Conservation (phyloP, 1,140 invertebrate genomes). For the Cotesia typhae region DNA sequence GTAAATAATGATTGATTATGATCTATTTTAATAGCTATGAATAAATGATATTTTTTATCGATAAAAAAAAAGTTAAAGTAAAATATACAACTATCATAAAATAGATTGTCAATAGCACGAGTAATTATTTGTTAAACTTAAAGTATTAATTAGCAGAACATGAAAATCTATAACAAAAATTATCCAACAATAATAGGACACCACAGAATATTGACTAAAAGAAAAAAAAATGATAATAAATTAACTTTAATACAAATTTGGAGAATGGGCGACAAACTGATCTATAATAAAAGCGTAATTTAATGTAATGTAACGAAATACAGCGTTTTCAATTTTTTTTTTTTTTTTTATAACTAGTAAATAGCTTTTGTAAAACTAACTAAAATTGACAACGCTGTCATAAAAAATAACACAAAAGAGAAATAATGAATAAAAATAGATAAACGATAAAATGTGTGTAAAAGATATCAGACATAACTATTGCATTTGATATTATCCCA, state of each 20-base stretch:
- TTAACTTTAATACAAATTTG: too few relatives aligned
- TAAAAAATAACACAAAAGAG: conserved; percentile 6
- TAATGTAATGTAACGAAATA: too few relatives aligned
- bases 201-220: background rate
- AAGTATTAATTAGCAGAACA: background rate
- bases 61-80: too few relatives aligned
- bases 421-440: conserved; percentile 25
- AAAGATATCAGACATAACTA: conserved; percentile 32
- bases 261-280: too few relatives aligned
- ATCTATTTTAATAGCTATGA: too few relatives aligned
- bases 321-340: background rate
- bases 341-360: background rate
- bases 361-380: too few relatives aligned
- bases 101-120: background rate
- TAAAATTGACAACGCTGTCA: background rate
- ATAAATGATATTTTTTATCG: too few relatives aligned
- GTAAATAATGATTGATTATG: too few relatives aligned
- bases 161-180: background rate
- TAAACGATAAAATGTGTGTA: conserved; percentile 41
- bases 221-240: too few relatives aligned
- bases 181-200: conserved; percentile 8
- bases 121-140: too few relatives aligned
- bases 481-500: conserved; percentile 41
- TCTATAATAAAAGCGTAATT: too few relatives aligned
- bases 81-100: too few relatives aligned